Evolutionary conservation across 2,888 invertebrate species (phyloP).

Genomic region (Apamea epomidion): DNA sequence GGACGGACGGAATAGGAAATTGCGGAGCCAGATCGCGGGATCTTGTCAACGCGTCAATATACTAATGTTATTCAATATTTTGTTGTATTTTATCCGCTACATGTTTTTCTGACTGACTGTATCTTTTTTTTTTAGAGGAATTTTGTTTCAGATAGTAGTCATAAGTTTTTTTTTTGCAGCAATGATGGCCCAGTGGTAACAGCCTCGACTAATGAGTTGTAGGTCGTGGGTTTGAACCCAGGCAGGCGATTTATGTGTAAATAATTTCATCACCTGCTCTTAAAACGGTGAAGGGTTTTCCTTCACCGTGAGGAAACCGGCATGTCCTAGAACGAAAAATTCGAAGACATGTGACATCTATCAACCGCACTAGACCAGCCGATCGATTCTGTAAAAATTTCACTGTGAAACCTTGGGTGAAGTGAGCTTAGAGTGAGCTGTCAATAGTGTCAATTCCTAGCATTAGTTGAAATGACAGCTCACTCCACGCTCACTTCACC

Average conservation of each 20-base stretch:
- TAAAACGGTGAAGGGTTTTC: not conserved
- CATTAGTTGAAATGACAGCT: too few relatives aligned
- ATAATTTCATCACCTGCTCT: not conserved
- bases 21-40: conserved; percentile 73
- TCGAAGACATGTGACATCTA: not conserved
- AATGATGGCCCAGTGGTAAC: not conserved
- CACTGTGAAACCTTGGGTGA: too few relatives aligned
- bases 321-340: too few relatives aligned
- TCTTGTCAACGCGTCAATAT: conserved; percentile 70
- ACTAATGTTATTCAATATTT: conserved; percentile 70
- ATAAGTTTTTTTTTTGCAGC: not conserved
- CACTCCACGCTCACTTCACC: too few relatives aligned
- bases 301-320: not conserved
- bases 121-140: not conserved
- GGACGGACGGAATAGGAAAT: conserved; percentile 83
- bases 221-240: not conserved
- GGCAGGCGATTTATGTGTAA: not conserved
- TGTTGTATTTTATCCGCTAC: conserved; percentile 34
- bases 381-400: too few relatives aligned
- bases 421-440: too few relatives aligned
- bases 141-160: not conserved
- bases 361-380: too few relatives aligned
- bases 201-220: not conserved
- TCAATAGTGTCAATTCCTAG: too few relatives aligned
- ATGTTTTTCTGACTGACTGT: conserved; percentile 17